Conservation (phyloP, 1,140 invertebrate species). For the Bombus vancouverensis region DNA sequence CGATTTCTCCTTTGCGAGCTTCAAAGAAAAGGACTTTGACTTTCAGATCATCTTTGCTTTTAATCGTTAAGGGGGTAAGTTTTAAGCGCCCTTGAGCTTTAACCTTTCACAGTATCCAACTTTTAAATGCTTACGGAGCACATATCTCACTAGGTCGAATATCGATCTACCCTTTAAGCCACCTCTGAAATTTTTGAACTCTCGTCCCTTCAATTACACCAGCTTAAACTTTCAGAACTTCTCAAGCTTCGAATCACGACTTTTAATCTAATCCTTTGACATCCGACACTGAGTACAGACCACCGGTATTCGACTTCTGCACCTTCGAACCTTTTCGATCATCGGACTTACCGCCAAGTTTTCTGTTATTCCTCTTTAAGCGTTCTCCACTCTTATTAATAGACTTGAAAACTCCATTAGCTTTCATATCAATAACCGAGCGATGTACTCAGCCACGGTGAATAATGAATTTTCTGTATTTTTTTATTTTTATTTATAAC, state of each 20-base stretch:
- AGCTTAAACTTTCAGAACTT: not conserved
- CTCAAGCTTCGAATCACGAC: not conserved
- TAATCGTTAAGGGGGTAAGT: not conserved
- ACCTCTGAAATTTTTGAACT: not conserved
- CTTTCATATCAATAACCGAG: conserved; percentile 20
- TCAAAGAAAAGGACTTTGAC: not conserved
- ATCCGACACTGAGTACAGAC: not conserved
- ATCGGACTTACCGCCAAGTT: not conserved
- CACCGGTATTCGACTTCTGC: no score
- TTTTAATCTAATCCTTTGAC: not conserved
- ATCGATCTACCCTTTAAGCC: not conserved
- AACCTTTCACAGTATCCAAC: not conserved
- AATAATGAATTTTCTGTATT: conserved; percentile 6
- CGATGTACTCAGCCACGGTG: not conserved
- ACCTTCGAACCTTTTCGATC: not conserved
- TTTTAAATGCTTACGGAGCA: not conserved
- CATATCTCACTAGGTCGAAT: not conserved
- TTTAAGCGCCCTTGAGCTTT: not conserved
- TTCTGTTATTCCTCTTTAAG: not conserved
- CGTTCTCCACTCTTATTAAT: not conserved
- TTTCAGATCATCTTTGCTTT: not conserved
- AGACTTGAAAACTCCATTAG: conserved; percentile 34
- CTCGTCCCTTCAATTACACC: not conserved
- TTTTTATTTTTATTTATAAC: no score
- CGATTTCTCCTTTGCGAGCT: not conserved